phyloP scores from a whole-genome alignment of 2,113 vertebrate species.

The Tiliqua scincoides region DNA sequence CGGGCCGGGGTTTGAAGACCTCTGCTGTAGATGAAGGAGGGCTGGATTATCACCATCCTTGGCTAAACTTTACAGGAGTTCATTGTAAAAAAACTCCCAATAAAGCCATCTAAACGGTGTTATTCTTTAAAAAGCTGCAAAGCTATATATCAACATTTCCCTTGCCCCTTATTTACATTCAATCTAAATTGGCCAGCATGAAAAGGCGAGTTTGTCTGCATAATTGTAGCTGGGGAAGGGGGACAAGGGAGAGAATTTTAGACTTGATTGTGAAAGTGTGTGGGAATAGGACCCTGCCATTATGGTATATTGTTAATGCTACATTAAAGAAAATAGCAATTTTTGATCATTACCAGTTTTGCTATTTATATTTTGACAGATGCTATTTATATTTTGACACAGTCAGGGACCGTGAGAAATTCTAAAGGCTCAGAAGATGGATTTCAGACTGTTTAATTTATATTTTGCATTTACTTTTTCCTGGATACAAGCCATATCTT shows the following conservation, averaged over 20 bases:
- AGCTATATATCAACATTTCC: not conserved
- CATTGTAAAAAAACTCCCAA: not conserved
- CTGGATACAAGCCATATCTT: slow-evolving; percentile 34
- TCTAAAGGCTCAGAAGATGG: slow-evolving; percentile 29
- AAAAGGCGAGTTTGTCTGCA: not conserved
- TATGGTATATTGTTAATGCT: slow-evolving; percentile 44
- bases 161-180: not conserved
- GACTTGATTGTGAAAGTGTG: slow-evolving; percentile 43
- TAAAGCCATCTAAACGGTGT: not conserved
- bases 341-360: slow-evolving; percentile 45
- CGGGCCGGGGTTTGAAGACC: too few species aligned
- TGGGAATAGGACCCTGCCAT: slow-evolving; percentile 28
- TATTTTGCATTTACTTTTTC: not conserved
- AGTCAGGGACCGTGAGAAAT: slow-evolving; percentile 28
- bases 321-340: slow-evolving; percentile 34
- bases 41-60: not conserved
- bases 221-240: not conserved
- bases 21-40: not conserved
- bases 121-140: not conserved
- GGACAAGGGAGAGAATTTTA: not conserved
- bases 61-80: not conserved
- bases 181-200: not conserved
- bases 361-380: slow-evolving; percentile 27
- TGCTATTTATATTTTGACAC: slow-evolving; percentile 20
- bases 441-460: slow-evolving; percentile 21